These are phyloP conservation scores for Struthidea cinerea DNA, from an alignment of 2,113 vertebrate species.

Conservation along the genomic window DNA sequence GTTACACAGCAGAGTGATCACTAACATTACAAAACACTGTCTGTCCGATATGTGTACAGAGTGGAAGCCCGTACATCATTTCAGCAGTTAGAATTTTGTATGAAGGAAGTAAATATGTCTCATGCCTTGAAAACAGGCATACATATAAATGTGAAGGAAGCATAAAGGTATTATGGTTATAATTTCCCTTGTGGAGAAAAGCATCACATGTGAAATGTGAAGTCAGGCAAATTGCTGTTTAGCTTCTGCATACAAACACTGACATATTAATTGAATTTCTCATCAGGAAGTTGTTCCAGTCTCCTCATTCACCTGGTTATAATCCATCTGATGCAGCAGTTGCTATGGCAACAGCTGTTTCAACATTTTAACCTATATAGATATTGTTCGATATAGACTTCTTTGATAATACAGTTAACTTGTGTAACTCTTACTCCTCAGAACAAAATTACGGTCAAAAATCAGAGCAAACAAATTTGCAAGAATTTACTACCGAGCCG, in stretches of 20 bases:
- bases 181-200: neutral
- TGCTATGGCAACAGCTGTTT: conserved; percentile 22
- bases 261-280: conserved; percentile 31
- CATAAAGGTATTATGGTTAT: neutral
- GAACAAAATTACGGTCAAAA: neutral
- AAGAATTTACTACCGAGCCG: neutral
- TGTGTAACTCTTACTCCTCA: neutral
- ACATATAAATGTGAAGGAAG: neutral
- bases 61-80: neutral
- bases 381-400: neutral
- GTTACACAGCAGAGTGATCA: neutral
- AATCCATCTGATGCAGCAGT: neutral
- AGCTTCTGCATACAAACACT: neutral
- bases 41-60: neutral
- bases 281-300: neutral
- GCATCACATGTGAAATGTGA: neutral
- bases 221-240: neutral
- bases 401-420: neutral
- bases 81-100: neutral
- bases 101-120: neutral
- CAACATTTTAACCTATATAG: conserved; percentile 12
- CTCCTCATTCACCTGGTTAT: conserved; percentile 10
- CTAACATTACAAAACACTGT: neutral
- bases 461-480: neutral
- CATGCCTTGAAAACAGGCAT: neutral